Evolutionary conservation across 2,888 invertebrate species (phyloP), one percentile per base, ranked within the genome.

Genomic region (Aphidius colemani): DNA sequence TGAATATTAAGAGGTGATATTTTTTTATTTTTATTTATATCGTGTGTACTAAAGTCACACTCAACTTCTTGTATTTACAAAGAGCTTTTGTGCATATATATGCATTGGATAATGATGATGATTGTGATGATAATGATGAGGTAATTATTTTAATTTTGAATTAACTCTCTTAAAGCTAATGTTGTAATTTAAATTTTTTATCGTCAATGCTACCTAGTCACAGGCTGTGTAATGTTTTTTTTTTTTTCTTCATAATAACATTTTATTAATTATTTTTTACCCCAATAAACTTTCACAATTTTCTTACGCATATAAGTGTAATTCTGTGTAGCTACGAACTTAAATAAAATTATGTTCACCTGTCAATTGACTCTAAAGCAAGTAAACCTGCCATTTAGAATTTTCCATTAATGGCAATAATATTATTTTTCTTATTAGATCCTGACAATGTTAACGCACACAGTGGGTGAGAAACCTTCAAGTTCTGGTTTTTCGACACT

Each of bases 251-350:
- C 6, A 9, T 9, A 30, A n/a, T n/a, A 3, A 50, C 30, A 8
- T 50, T 10, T 7, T 18, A 9, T 7, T 9, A 50, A 10, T 30
- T 50, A 30, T 30, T 11, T 7, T 18, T 30, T 30, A 30, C 3
- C 7, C 18, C 39, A 7, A 30, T 50, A 53, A 44, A 53, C 39
- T 13, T 53, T 53, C 18, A 53, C 39, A 57, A 46, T 57, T 30
- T 57, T 57, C 39, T 53, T 49, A 18, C 43, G 50, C 50, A 64
- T 30, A 30, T 79, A 79, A 79, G 78, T 78, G 78, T 77, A 71
- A 71, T 78, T 78, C 75, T 74, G 69, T 78, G 78, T 79, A 75
- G 30, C 69, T 70, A 68, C 71, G 67, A 70, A 72, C 69, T 66
- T 69, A 69, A 18, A 48, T 59, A 58, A 70, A 74, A 70, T 77